Base-by-base conservation (phyloP, 2,113 vertebrate genomes). In the Ictalurus furcatus region DNA sequence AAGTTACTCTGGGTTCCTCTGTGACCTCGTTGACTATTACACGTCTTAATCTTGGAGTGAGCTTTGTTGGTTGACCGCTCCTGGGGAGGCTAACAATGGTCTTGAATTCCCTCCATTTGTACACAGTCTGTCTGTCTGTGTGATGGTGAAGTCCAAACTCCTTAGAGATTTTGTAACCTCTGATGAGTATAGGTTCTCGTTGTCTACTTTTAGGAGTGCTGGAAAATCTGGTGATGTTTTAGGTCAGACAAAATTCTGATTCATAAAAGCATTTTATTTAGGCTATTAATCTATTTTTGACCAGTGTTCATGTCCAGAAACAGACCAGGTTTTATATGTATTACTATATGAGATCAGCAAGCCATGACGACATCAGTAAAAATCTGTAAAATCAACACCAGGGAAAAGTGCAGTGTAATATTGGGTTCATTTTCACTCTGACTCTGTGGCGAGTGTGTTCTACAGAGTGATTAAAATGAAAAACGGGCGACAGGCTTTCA, bases 391-490 rank as follows among this genome's bases (percentile, higher is more conserved):
- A 30, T n/a, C 52, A 17, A 80, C 69, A 17, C 11, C 76, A 28
- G 44, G 44, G 76, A 80, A 54, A 80, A 86, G 34, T 44, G 25
- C 23, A 30, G 56, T 48, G 23, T 44, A 12, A 61, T 76, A 59
- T n/a, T 14, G 13, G 48, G 25, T 80, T 80, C 13, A 56, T 82
- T 82, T 82, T 48, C 85, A 78, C 56, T 28, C 71, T 59, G 23
- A 76, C 14, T 78, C 58, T 48, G 54, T 74, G 85, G 19, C 11
- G 37, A 58, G 4, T 37, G 58, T 13, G 19, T 12, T 73, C 16
- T 71, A 73, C 48, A 30, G 78, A 80, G 78, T 80, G 78, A 80
- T 30, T 80, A 37, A 23, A 85, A 85, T 85, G 61, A 67, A 85
- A 84, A 76, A 44, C 12, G 25, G 63, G 9, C 4, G 28, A 71